phyloP scores from a whole-genome alignment of 2,113 vertebrate species.

The Dipodomys stephensi region DNA sequence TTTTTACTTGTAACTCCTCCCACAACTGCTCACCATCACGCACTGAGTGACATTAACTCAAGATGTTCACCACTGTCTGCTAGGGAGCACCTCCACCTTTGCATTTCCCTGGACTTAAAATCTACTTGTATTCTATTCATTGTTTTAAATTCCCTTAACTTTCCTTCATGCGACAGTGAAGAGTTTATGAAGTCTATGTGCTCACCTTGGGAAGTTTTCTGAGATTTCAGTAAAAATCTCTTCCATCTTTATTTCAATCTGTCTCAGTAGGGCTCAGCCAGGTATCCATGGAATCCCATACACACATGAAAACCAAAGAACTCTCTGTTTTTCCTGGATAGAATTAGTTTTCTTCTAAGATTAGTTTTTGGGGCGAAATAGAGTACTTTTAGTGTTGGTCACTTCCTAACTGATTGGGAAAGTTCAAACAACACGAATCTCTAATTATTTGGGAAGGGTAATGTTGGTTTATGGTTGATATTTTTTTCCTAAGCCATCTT shows the following conservation, averaged over 20 bases:
- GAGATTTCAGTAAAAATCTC: conserved; percentile 13
- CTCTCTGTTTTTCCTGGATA: neutral
- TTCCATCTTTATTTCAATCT: conserved; percentile 9
- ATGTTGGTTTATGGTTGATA: too few relatives aligned
- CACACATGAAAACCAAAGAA: too few relatives aligned
- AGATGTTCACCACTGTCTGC: too few relatives aligned
- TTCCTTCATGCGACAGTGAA: neutral
- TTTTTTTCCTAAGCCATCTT: too few relatives aligned
- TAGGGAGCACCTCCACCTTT: neutral
- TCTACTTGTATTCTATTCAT: neutral
- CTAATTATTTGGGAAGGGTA: too few relatives aligned
- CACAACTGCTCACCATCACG: neutral
- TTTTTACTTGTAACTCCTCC: neutral
- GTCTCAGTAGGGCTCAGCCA: neutral
- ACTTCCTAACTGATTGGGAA: too few relatives aligned
- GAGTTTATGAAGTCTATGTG: neutral
- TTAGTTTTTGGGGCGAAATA: too few relatives aligned
- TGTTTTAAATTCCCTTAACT: neutral
- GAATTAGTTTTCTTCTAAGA: neutral
- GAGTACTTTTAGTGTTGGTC: too few relatives aligned
- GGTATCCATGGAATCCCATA: neutral
- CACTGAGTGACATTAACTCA: neutral
- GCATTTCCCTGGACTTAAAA: neutral
- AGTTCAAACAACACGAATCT: too few relatives aligned
- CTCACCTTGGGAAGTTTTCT: neutral